These are phyloP conservation scores for Apotomis turbidana DNA, from an alignment of 2,888 invertebrate genomes.

Conservation along the genomic window DNA sequence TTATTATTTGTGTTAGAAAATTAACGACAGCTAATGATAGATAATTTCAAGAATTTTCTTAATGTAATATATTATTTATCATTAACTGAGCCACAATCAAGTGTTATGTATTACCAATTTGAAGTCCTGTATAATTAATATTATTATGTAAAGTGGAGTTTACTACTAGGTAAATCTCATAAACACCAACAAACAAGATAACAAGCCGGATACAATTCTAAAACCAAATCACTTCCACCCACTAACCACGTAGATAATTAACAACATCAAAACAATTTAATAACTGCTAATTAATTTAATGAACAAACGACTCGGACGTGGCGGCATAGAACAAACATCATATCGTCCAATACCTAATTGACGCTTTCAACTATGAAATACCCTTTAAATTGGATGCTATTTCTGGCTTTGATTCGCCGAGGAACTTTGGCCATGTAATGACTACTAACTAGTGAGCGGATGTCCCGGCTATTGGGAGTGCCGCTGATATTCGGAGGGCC, in stretches of 20 bases:
- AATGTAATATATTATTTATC: no score
- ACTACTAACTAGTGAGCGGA: slow-evolving; percentile 65
- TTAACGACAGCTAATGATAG: no score
- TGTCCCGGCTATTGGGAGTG: slow-evolving; percentile 48
- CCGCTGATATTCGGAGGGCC: slow-evolving; percentile 61
- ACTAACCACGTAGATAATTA: background rate
- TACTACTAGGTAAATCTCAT: no score
- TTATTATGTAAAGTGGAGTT: no score
- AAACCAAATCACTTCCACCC: no score
- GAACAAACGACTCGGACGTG: background rate
- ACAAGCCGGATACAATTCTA: no score
- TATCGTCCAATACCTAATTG: slow-evolving; percentile 56
- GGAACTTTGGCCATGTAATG: slow-evolving; percentile 66
- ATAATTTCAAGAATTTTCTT: no score
- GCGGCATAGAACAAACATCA: slow-evolving; percentile 11
- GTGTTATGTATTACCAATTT: no score
- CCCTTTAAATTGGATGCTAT: slow-evolving; percentile 68
- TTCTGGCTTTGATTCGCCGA: slow-evolving; percentile 55
- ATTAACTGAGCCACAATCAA: no score
- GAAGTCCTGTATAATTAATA: no score
- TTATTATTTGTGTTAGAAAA: no score
- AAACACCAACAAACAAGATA: no score
- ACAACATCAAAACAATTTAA: slow-evolving; percentile 3
- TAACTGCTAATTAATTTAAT: slow-evolving; percentile 17
- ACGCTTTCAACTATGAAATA: slow-evolving; percentile 65